Conservation (phyloP, 2,113 vertebrate species). For the Ariopsis seemanni region DNA sequence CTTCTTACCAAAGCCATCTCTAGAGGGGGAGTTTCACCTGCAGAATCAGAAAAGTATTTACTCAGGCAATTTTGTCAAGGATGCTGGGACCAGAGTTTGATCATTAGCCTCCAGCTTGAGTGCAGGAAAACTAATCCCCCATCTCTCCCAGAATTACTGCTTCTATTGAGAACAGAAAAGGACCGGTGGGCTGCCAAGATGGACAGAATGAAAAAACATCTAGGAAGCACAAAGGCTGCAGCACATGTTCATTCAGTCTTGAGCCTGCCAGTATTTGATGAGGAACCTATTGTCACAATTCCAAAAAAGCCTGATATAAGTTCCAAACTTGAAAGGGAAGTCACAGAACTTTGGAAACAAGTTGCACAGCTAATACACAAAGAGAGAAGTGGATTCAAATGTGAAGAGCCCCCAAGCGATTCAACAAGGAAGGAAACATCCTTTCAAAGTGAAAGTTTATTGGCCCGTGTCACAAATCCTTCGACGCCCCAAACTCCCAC, state of each 20-base stretch:
- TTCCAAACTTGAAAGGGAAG: conserved; percentile 17
- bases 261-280: conserved; percentile 10
- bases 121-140: conserved; percentile 30
- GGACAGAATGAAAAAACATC: conserved; percentile 39
- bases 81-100: conserved; percentile 38
- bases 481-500: too few relatives aligned
- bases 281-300: neutral
- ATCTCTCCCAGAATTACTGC: conserved; percentile 23
- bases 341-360: conserved; percentile 24
- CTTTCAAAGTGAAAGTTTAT: too few relatives aligned
- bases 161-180: conserved; percentile 42
- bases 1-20: too few relatives aligned
- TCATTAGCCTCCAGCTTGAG: conserved; percentile 39
- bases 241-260: conserved; percentile 32
- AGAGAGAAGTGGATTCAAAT: neutral
- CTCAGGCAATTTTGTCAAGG: conserved; percentile 24
- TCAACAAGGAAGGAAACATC: too few relatives aligned
- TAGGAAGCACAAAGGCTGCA: conserved; percentile 24
- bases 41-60: neutral
- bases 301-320: neutral
- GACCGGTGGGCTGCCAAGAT: conserved; percentile 26
- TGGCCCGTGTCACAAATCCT: too few relatives aligned
- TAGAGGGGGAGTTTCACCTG: neutral
- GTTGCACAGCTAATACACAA: neutral
- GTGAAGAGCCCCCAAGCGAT: neutral